Evolutionary conservation across 1,140 invertebrate species (phyloP).

Genomic region (Drosophila pandora): DNA sequence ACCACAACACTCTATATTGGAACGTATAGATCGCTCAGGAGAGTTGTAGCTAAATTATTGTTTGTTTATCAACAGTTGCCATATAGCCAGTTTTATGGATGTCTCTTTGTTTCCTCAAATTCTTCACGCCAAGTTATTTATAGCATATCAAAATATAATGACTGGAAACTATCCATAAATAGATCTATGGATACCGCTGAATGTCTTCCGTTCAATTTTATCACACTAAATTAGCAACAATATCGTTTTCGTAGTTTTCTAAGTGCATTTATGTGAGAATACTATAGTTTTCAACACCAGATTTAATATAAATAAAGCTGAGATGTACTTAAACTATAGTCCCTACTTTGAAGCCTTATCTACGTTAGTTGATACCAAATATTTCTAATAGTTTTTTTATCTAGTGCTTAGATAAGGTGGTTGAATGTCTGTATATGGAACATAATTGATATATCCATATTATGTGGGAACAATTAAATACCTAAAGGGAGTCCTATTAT

Average conservation of each 20-base stretch:
- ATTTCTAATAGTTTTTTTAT: too few relatives aligned
- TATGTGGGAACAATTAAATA: too few relatives aligned
- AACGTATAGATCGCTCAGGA: constrained; percentile 29
- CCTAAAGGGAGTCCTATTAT: too few relatives aligned
- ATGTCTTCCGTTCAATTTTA: constrained; percentile 49
- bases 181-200: background rate
- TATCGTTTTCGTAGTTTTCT: too few relatives aligned
- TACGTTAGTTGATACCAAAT: too few relatives aligned
- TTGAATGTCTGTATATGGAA: too few relatives aligned
- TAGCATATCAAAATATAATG: constrained; percentile 44
- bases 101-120: constrained; percentile 10
- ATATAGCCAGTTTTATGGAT: constrained; percentile 35
- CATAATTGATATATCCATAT: too few relatives aligned
- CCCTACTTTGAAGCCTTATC: too few relatives aligned
- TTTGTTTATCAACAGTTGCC: constrained; percentile 43
- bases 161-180: constrained; percentile 14
- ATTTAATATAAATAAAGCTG: too few relatives aligned
- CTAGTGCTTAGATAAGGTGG: too few relatives aligned
- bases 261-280: too few relatives aligned
- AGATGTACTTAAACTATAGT: too few relatives aligned
- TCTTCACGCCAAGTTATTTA: constrained; percentile 22
- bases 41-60: constrained; percentile 10
- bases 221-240: constrained; percentile 1
- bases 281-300: background rate
- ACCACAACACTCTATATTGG: constrained; percentile 89